Base-by-base conservation (phyloP, 2,113 vertebrate species). In the Ammodramus savannarum region DNA sequence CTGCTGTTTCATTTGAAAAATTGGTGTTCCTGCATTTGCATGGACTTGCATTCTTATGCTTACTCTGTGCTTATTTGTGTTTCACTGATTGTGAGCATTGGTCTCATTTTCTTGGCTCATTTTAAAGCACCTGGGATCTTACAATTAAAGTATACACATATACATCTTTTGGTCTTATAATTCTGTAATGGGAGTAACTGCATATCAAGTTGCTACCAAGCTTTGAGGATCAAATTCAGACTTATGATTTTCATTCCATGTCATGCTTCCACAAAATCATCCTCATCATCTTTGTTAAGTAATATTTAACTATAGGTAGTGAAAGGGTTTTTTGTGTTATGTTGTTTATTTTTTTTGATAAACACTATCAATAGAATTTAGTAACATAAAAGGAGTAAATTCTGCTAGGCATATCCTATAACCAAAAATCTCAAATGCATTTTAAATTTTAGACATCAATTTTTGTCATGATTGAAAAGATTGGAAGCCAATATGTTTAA, bases 381-480 rank as follows among this genome's bases (percentile, higher is more conserved):
- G 13, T 58, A 73, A 48, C 9, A 11, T 41, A n/a, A 18, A 36
- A 82, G 63, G 15, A 59, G 1, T 85, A 73, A 85, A 49, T 86
- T 75, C 41, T 92, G 67, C 44, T 87, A 80, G 65, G 43, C 36
- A 44, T 94, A 95, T 94, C 66, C 65, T 85, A 6, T 80, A 89
- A 80, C 68, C 87, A 57, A 89, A 89, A 94, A 82, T 3, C 14
- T 94, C 55, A 74, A 92, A 68, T 88, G 52, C 9, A 25, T 71
- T 81, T 96, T 96, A 88, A 88, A 63, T 90, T 95, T 75, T 73
- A 43, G 73, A 59, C 13, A 72, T 90, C 49, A 69, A 21, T 94
- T 95, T 95, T 95, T 96, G 79, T 95, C 36, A 77, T 67, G 57
- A 71, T 79, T 81, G 57, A 84, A 61, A 90, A 87, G 49, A 85